phyloP scores from a whole-genome alignment of 2,113 vertebrate species.

The Camelus bactrianus region DNA sequence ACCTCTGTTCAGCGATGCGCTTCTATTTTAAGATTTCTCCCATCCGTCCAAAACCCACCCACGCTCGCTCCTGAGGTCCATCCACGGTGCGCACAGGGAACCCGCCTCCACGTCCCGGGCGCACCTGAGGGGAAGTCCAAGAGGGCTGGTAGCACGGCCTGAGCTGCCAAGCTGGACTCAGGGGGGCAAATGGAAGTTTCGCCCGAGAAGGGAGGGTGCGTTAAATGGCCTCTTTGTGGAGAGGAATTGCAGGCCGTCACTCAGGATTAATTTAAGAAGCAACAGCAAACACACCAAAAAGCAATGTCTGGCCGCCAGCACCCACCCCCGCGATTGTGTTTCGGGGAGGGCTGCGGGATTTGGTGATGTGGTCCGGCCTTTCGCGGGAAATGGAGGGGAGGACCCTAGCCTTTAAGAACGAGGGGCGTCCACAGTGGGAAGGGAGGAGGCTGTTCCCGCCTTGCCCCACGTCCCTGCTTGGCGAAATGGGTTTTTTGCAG shows the following conservation, averaged over 20 bases:
- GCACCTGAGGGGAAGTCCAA: neutral
- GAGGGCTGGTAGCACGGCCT: neutral
- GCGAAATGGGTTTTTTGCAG: constrained; percentile 36
- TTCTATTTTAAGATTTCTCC: constrained; percentile 42
- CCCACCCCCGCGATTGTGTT: constrained; percentile 66
- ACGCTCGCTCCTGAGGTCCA: neutral
- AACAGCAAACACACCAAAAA: constrained; percentile 76
- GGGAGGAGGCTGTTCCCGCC: neutral
- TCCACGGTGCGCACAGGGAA: neutral
- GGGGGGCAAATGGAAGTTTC: constrained; percentile 48
- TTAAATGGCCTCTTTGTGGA: constrained; percentile 77
- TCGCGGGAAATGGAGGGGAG: neutral
- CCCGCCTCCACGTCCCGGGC: neutral
- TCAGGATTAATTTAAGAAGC: constrained; percentile 80
- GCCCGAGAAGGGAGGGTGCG: neutral
- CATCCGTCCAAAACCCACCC: constrained; percentile 15
- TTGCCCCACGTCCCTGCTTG: neutral
- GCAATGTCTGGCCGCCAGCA: constrained; percentile 58
- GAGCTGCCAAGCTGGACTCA: neutral
- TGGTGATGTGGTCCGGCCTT: neutral
- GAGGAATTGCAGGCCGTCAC: constrained; percentile 69
- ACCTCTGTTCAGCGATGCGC: neutral
- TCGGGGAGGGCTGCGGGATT: neutral
- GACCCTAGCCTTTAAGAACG: neutral
- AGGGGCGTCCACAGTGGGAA: neutral